Base-by-base conservation (phyloP, 2,797 vertebrate species). In the Centroberyx gerrardi region DNA sequence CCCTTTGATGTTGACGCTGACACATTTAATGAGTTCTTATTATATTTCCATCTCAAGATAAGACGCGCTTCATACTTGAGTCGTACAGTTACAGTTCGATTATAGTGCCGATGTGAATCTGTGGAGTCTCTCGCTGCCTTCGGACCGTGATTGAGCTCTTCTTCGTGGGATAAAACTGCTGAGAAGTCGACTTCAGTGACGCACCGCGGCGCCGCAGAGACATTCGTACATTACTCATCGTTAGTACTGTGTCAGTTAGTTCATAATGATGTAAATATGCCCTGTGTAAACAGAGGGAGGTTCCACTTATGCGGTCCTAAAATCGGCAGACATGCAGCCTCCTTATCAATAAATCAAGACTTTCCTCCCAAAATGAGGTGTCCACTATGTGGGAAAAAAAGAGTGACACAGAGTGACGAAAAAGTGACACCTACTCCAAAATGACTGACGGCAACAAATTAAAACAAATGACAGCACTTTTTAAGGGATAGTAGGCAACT, bases 211-310 rank as follows among this genome's bases (percentile, higher is more conserved):
- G 4, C 40, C 13, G 4, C 22, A 27, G 18, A 44, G 60, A 46
- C 22, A 46, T 46, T 46, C 29, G 22, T 33, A 15, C 42, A 46
- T 27, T n/a, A 42, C 17, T 27, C 59, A 28, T 22, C 40, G 18
- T 60, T 12, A 18, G 38, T 22, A 61, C 31, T 62, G 60, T 46
- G 38, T 18, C 12, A 44, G 40, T 17, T 6, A 62, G 40, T 18
- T 46, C 60, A 44, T 46, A 60, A 18, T 18, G 31, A 61, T 61
- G n/a, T 22, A 18, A 61, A 40, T 40, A 60, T 61, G 36, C 38
- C 36, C 36, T 2, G 38, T 40, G 18, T 60, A 40, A 61, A 59
- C 31, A 61, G 58, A 2, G 27, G 52, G 33, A 36, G 33, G 33
- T 36, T 36, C 33, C 33, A 36, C 33, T 36, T 8, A 36, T 22